These are phyloP conservation scores for Caenorhabditis panamensis DNA, from an alignment of 2,888 invertebrate genomes.

Conservation along the genomic window DNA sequence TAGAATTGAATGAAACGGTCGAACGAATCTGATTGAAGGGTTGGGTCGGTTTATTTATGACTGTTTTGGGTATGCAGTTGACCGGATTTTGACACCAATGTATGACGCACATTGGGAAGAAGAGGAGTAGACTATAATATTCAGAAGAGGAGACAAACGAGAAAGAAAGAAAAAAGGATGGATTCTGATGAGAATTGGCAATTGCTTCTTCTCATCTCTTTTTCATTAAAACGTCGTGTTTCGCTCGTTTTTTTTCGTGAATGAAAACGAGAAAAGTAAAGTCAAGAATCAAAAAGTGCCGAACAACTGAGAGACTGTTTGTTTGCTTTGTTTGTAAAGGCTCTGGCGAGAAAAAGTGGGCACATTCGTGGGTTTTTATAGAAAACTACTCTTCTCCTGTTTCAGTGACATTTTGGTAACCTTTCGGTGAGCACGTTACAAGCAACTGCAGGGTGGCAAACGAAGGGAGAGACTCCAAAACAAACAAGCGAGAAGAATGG, in stretches of 20 bases:
- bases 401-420: slow-evolving; percentile 31
- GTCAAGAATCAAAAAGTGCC: background rate
- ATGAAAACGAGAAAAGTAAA: background rate
- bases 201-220: slow-evolving; percentile 12
- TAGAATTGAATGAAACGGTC: slow-evolving; percentile 4
- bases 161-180: slow-evolving; percentile 5
- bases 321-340: background rate
- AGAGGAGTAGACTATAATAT: background rate
- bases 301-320: background rate
- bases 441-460: background rate
- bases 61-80: slow-evolving; percentile 28
- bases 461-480: slow-evolving; percentile 19
- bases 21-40: slow-evolving; percentile 11
- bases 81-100: background rate
- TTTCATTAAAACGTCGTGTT: slow-evolving; percentile 3
- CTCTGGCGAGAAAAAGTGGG: background rate
- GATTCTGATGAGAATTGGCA: background rate
- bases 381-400: slow-evolving; percentile 21
- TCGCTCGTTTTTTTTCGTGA: background rate
- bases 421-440: slow-evolving; percentile 4
- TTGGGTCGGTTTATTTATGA: slow-evolving; percentile 13
- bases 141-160: slow-evolving; percentile 2
- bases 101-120: slow-evolving; percentile 11
- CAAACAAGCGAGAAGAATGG: slow-evolving; percentile 10
- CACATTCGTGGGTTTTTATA: background rate